Evolutionary conservation across 2,113 vertebrate genomes (phyloP).

Genomic region (Amia ocellicauda): DNA sequence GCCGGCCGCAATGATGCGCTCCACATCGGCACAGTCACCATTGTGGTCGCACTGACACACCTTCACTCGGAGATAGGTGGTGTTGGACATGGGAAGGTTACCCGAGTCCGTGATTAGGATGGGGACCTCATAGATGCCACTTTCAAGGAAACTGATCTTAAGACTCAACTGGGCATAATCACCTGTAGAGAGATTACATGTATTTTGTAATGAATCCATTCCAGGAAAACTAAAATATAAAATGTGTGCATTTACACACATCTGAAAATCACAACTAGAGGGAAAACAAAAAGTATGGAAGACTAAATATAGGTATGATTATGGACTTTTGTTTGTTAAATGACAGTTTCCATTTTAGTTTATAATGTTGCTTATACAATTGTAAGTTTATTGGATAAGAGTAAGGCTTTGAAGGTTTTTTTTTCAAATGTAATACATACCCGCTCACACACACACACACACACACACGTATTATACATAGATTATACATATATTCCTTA

Average conservation of each 20-base stretch:
- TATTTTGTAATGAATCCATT: background rate
- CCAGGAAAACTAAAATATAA: background rate
- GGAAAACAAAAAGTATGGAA: too few species aligned
- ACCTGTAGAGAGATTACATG: slow-evolving; percentile 53
- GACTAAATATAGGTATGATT: too few species aligned
- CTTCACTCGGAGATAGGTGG: slow-evolving; percentile 87
- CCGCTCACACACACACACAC: background rate
- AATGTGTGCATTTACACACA: background rate
- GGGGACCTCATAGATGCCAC: slow-evolving; percentile 88
- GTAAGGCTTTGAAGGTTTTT: too few species aligned
- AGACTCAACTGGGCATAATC: slow-evolving; percentile 89
- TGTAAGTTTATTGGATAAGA: too few species aligned
- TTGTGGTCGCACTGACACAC: slow-evolving; percentile 93
- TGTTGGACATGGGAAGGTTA: slow-evolving; percentile 89
- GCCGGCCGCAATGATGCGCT: slow-evolving; percentile 85
- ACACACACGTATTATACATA: background rate
- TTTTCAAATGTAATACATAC: background rate
- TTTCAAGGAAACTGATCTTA: slow-evolving; percentile 86
- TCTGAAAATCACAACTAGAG: too few species aligned
- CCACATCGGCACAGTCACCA: slow-evolving; percentile 89
- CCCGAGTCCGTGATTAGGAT: slow-evolving; percentile 95
- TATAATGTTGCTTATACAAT: too few species aligned
- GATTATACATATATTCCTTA: background rate
- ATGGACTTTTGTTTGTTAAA: too few species aligned
- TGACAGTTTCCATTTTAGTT: too few species aligned